Evolutionary conservation across 2,113 vertebrate genomes (phyloP).

Genomic region (Boulengeromyrus knoepffleri): DNA sequence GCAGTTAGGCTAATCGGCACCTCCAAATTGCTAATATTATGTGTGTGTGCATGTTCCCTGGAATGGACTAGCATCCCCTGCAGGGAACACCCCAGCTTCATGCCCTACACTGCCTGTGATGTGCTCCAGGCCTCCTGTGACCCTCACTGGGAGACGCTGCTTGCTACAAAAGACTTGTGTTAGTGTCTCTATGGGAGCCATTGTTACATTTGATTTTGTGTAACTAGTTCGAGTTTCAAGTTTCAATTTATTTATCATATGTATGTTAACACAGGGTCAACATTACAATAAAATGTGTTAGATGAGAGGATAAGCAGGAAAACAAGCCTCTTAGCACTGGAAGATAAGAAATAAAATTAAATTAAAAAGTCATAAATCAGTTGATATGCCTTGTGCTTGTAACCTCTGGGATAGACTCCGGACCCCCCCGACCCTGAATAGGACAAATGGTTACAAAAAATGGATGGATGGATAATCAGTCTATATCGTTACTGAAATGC

Average conservation of each 20-base stretch:
- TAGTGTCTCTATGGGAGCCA: neutral
- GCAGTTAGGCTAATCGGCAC: neutral
- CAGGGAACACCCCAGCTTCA: neutral
- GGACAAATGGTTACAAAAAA: neutral
- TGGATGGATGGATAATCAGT: neutral
- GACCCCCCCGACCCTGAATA: neutral
- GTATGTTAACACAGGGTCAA: no score
- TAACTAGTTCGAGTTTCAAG: neutral
- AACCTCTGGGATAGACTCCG: neutral
- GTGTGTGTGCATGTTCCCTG: neutral
- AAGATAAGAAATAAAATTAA: no score
- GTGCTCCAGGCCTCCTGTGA: neutral
- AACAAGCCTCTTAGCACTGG: no score
- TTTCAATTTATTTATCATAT: no score
- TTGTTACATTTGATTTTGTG: neutral
- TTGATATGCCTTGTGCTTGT: neutral
- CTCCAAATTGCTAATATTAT: neutral
- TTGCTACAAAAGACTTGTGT: neutral
- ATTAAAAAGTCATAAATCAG: no score
- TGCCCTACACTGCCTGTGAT: neutral
- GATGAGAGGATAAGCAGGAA: no score
- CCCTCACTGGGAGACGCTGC: neutral
- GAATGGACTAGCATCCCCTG: neutral
- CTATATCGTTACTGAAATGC: neutral
- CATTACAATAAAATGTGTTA: no score